Evolutionary conservation across 2,888 invertebrate species (phyloP), one percentile per base, ranked within the genome.

Genomic region (Aproaerema taeniolella): DNA sequence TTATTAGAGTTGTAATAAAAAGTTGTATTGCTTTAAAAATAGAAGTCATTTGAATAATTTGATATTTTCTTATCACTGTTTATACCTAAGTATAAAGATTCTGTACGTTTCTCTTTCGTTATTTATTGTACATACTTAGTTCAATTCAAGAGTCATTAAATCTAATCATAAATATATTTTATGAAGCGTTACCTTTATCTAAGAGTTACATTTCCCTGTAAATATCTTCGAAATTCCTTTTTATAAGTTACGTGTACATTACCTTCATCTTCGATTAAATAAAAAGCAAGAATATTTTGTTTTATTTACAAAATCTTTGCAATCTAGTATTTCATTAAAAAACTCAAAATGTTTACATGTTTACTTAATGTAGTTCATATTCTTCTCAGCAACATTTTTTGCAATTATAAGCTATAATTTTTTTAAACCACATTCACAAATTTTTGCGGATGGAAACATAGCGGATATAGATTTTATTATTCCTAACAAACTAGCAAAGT

Each of bases 171-270:
- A 45, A 47, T 48, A 53, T 57, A 52, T 57, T 67, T 68, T 69
- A 60, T 57, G 63, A 68, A 67, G 60, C 72, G 73, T 76, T 71
- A 69, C 57, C 57, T 66, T 63, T 69, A 67, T 75, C 69, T 72
- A 66, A 67, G 75, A 72, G 68, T 75, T 73, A 69, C 58, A 69
- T 66, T 65, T 68, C 70, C 71, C 61, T 85, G 85, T 85, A 85
- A 80, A 85, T 83, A 85, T 79, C 74, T 76, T 81, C 68, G 67
- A 67, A 73, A 70, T 71, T 81, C 64, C 67, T 74, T 81, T 82
- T 58, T 68, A 73, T 82, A 78, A 76, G 79, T 82, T 82, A 79
- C 80, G 76, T 69, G 75, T 81, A 81, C 69, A 39, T 42, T 39
- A 42, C 31, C 64, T 72, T 65, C 62, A 69, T 82, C 83, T 85